Conservation (phyloP, 2,113 vertebrate species). For the Pedionomus torquatus region DNA sequence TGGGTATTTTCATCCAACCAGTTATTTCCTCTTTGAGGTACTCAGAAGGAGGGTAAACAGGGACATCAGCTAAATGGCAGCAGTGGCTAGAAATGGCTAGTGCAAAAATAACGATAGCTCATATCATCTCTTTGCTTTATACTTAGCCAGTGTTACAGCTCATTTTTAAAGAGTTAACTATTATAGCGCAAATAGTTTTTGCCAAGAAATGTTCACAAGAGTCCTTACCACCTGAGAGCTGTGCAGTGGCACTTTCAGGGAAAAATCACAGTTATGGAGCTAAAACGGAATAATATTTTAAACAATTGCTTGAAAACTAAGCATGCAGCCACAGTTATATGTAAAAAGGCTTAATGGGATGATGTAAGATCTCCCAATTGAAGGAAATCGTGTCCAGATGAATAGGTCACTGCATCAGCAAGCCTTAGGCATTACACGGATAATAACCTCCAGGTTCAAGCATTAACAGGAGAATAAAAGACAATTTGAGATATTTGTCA, state of each 20-base stretch:
- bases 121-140: neutral
- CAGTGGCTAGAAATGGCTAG: neutral
- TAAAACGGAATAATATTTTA: neutral
- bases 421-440: neutral
- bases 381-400: constrained; percentile 1
- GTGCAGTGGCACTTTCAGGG: neutral
- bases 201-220: neutral
- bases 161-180: neutral
- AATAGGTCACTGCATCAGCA: neutral
- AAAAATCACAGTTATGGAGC: neutral
- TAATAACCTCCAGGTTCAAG: constrained; percentile 19
- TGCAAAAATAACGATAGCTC: neutral
- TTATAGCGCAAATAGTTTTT: neutral
- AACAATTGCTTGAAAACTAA: neutral
- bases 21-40: neutral
- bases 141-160: neutral
- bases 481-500: neutral
- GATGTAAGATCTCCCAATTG: neutral
- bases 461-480: neutral
- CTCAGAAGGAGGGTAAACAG: neutral
- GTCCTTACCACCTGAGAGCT: neutral
- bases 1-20: neutral
- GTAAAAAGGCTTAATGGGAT: neutral
- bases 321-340: neutral
- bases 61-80: neutral